Percentiles rank a stretch among this genome's conserved stretches.
Conservation (phyloP, 2,888 invertebrate species). For the Keiferia lycopersicella region DNA sequence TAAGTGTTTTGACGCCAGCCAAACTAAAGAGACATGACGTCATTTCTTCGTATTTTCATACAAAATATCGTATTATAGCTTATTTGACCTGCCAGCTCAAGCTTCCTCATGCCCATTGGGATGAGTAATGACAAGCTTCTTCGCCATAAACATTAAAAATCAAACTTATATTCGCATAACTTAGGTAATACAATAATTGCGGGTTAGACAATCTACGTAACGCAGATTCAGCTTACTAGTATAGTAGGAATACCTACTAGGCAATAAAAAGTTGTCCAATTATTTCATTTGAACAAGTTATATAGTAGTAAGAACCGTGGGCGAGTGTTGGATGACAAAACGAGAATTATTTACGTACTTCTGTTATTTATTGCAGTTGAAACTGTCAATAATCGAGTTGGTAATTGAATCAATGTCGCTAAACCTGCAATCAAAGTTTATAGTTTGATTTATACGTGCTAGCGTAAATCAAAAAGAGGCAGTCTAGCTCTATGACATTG, state of each 20-base stretch:
- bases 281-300: background rate
- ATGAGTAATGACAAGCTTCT: too few species aligned
- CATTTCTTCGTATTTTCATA: too few species aligned
- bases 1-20: too few species aligned
- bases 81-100: too few species aligned
- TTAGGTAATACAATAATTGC: background rate
- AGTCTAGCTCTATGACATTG: background rate
- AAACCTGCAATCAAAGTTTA: background rate
- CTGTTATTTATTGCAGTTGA: constrained; percentile 14
- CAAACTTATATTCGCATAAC: background rate
- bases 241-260: background rate
- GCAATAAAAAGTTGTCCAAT: background rate
- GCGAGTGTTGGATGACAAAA: constrained; percentile 22
- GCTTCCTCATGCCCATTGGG: too few species aligned
- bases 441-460: background rate
- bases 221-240: background rate
- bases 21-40: too few species aligned
- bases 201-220: too few species aligned
- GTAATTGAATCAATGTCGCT: constrained; percentile 25
- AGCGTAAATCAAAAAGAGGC: background rate
- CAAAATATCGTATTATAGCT: too few species aligned
- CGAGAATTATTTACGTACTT: constrained; percentile 10
- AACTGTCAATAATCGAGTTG: constrained; percentile 28
- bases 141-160: too few species aligned
- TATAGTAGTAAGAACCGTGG: background rate